Conservation (phyloP, 2,888 invertebrate genomes). For the Drosophila atroscutellata region DNA sequence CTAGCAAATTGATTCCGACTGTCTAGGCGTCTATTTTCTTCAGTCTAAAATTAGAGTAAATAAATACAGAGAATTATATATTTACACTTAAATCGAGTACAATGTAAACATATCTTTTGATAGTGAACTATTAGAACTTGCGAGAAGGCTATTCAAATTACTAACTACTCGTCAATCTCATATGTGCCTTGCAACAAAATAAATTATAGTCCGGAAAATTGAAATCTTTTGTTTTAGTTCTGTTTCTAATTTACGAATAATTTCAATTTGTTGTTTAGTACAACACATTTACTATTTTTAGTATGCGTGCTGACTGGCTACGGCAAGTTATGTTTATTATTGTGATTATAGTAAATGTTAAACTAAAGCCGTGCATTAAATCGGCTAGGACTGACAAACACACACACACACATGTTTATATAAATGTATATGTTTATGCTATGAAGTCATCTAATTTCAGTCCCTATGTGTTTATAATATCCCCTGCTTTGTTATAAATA, state of each 20-base stretch:
- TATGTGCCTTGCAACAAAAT: neutral
- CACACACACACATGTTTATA: neutral
- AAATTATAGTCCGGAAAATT: neutral
- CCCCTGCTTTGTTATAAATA: conserved; percentile 13
- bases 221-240: neutral
- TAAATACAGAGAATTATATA: conserved; percentile 9
- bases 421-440: neutral
- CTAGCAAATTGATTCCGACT: conserved; percentile 3
- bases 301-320: neutral
- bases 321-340: neutral
- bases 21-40: conserved; percentile 27
- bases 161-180: neutral
- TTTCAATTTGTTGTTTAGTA: neutral
- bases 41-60: conserved; percentile 32
- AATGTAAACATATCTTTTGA: neutral
- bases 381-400: neutral
- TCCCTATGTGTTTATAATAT: neutral
- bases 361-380: neutral
- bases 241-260: neutral
- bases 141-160: neutral
- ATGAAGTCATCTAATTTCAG: neutral
- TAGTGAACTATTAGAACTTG: neutral
- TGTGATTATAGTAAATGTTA: neutral
- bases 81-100: neutral
- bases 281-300: neutral